Evolutionary conservation across 2,888 invertebrate genomes (phyloP).

Genomic region (Agrilus mali): DNA sequence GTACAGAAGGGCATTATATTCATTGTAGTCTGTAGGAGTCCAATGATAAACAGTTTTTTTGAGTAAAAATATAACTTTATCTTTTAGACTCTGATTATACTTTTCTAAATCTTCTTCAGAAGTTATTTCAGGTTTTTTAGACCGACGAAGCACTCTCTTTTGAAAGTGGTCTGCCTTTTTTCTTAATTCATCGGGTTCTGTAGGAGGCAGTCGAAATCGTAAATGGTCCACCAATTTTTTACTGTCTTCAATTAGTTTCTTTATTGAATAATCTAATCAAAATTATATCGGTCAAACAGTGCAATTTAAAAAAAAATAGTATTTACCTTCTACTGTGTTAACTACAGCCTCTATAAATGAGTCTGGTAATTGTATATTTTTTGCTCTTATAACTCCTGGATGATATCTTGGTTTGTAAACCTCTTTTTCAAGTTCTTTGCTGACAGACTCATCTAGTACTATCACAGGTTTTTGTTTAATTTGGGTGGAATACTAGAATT

Average conservation of each 20-base stretch:
- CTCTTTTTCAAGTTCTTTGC: slow-evolving; percentile 39
- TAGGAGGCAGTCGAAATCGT: slow-evolving; percentile 48
- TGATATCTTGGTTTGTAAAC: slow-evolving; percentile 54
- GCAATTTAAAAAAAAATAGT: slow-evolving; percentile 1
- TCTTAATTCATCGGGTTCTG: slow-evolving; percentile 43
- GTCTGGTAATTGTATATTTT: slow-evolving; percentile 43
- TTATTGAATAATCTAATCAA: slow-evolving; percentile 41
- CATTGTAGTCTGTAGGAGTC: slow-evolving; percentile 59
- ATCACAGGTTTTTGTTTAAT: slow-evolving; percentile 24
- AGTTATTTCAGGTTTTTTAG: slow-evolving; percentile 29
- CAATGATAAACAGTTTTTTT: slow-evolving; percentile 56
- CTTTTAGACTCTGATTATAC: slow-evolving; percentile 37
- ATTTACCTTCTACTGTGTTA: slow-evolving; percentile 36
- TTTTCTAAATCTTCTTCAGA: slow-evolving; percentile 32
- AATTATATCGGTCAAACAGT: not conserved
- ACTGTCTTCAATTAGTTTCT: slow-evolving; percentile 41
- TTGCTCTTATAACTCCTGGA: slow-evolving; percentile 52
- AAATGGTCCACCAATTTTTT: slow-evolving; percentile 46
- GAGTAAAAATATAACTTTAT: slow-evolving; percentile 42
- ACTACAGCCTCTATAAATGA: slow-evolving; percentile 45
- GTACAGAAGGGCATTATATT: slow-evolving; percentile 54
- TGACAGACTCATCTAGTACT: slow-evolving; percentile 39
- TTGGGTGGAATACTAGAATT: slow-evolving; percentile 22
- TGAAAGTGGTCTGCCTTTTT: slow-evolving; percentile 35
- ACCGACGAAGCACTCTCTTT: slow-evolving; percentile 18